Evolutionary conservation across 1,140 invertebrate genomes (phyloP).

Genomic region (Bemisia tabaci): DNA sequence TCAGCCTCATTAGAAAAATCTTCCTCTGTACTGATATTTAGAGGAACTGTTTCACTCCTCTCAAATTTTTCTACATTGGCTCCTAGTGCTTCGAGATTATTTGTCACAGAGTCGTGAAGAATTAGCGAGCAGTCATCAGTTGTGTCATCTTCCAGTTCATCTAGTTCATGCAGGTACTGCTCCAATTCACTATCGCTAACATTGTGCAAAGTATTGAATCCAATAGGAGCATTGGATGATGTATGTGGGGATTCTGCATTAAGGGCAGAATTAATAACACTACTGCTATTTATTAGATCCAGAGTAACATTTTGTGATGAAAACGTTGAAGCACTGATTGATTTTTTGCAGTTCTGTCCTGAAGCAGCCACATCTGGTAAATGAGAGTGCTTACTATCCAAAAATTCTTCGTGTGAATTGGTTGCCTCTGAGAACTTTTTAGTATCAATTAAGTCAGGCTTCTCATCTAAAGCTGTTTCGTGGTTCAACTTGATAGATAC

Average conservation of each 20-base stretch:
- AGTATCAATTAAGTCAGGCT: background rate
- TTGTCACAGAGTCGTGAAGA: conserved; percentile 20
- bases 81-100: conserved; percentile 22
- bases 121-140: conserved; percentile 19
- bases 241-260: background rate
- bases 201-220: conserved; percentile 33
- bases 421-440: background rate
- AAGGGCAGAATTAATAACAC: background rate
- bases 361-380: background rate
- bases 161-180: conserved; percentile 41
- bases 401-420: background rate
- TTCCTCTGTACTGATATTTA: background rate
- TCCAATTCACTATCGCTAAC: conserved; percentile 42
- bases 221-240: conserved; percentile 12
- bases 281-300: background rate
- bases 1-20: conserved; percentile 10
- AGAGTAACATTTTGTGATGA: background rate
- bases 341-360: background rate
- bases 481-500: background rate
- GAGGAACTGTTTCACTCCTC: conserved; percentile 19
- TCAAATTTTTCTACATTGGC: conserved; percentile 23
- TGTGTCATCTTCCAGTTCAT: conserved; percentile 18
- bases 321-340: background rate
- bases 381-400: background rate
- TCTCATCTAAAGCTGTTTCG: background rate